Conservation (phyloP, 2,797 vertebrate species). For the Trachurus trachurus region DNA sequence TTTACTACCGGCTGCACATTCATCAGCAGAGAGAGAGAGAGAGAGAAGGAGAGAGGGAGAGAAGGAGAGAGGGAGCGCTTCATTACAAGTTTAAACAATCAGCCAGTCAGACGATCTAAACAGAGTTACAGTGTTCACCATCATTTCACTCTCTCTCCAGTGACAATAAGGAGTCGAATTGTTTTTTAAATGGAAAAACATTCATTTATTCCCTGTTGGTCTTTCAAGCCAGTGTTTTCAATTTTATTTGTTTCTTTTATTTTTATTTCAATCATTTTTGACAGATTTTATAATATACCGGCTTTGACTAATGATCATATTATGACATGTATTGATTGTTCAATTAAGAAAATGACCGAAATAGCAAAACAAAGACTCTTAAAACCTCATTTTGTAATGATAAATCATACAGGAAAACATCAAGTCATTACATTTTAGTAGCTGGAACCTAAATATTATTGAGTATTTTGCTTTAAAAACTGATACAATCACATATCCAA, state of each 20-base stretch:
- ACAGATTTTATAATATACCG: no score
- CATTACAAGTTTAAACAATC: slow-evolving; percentile 78
- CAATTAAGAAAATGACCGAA: not conserved
- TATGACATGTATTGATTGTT: not conserved
- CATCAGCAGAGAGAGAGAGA: slow-evolving; percentile 57
- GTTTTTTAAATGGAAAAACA: slow-evolving; percentile 13
- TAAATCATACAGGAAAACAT: not conserved
- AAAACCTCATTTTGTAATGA: not conserved
- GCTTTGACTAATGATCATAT: not conserved
- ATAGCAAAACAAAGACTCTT: no score
- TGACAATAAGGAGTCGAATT: slow-evolving; percentile 45
- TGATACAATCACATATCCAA: not conserved
- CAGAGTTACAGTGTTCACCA: slow-evolving; percentile 47
- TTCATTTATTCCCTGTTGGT: slow-evolving; percentile 2
- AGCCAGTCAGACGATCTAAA: slow-evolving; percentile 72
- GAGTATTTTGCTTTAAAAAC: not conserved
- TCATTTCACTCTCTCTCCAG: slow-evolving; percentile 46
- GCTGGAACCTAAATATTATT: not conserved
- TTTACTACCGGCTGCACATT: slow-evolving; percentile 61
- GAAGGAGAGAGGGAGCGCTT: slow-evolving; percentile 38
- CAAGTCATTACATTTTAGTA: not conserved
- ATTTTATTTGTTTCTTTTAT: not conserved
- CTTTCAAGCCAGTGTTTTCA: slow-evolving; percentile 16
- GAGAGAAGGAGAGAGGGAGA: slow-evolving; percentile 23
- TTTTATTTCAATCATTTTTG: no score